Percentiles rank a stretch among this genome's conserved stretches.
Conservation (phyloP, 1,140 invertebrate species). For the Zaprionus kolodkinae region DNA sequence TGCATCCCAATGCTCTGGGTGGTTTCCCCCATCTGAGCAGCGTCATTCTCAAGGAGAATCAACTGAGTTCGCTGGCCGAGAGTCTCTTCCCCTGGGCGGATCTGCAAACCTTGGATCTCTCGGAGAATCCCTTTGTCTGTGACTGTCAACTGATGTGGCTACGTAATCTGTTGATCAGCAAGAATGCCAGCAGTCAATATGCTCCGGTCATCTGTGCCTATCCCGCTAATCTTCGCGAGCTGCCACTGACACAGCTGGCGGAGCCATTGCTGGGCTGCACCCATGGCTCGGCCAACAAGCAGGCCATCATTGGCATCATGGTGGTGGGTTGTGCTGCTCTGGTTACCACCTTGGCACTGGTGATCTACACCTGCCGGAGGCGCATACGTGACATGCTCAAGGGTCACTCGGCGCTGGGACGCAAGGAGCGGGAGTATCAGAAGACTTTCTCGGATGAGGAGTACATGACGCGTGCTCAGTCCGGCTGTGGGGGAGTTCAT, state of each 20-base stretch:
- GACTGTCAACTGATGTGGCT: slow-evolving; percentile 92
- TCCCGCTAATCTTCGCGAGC: slow-evolving; percentile 89
- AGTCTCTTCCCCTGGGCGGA: slow-evolving; percentile 91
- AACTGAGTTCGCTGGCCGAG: slow-evolving; percentile 89
- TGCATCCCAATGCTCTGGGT: slow-evolving; percentile 90
- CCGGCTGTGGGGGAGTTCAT: slow-evolving; percentile 60
- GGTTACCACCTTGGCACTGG: slow-evolving; percentile 88
- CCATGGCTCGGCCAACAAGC: slow-evolving; percentile 89
- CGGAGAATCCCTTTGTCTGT: slow-evolving; percentile 93
- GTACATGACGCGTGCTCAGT: slow-evolving; percentile 88
- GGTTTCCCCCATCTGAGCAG: slow-evolving; percentile 91
- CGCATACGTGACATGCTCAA: slow-evolving; percentile 91
- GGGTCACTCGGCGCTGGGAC: slow-evolving; percentile 90
- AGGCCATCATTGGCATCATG: slow-evolving; percentile 90
- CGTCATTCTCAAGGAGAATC: slow-evolving; percentile 91
- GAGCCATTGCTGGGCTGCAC: slow-evolving; percentile 92
- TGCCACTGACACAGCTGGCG: slow-evolving; percentile 88
- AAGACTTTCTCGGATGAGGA: slow-evolving; percentile 94
- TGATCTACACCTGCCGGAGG: slow-evolving; percentile 91
- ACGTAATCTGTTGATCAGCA: slow-evolving; percentile 88
- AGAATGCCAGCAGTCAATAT: slow-evolving; percentile 86
- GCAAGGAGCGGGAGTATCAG: slow-evolving; percentile 94
- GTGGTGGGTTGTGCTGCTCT: slow-evolving; percentile 89
- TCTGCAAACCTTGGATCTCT: slow-evolving; percentile 90
- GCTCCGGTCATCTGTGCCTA: slow-evolving; percentile 88